Evolutionary conservation across 2,797 vertebrate species (phyloP).

Genomic region (Orestias chungarensis): DNA sequence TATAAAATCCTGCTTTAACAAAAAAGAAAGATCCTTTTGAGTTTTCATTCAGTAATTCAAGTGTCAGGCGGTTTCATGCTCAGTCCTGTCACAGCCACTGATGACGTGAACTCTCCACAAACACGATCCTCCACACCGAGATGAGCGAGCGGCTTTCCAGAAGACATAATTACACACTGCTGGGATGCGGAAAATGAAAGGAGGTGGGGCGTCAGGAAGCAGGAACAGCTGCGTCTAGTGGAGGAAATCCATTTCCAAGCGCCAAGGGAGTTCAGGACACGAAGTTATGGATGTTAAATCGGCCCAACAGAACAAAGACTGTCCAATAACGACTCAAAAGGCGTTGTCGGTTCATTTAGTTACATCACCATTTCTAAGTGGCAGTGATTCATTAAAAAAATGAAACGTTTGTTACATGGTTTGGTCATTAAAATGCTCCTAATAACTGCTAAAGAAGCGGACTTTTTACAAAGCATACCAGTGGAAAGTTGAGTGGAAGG

Average conservation of each 20-base stretch:
- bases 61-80: background rate
- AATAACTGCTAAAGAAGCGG: background rate
- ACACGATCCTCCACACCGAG: constrained; percentile 16
- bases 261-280: constrained; percentile 48
- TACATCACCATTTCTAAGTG: too few relatives aligned
- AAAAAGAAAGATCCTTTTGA: background rate
- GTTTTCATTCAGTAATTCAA: background rate
- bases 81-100: background rate
- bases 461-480: background rate
- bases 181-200: constrained; percentile 35
- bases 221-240: constrained; percentile 67
- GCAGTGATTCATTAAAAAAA: too few relatives aligned
- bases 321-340: background rate
- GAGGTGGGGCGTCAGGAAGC: constrained; percentile 43
- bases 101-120: constrained; percentile 26
- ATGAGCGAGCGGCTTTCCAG: constrained; percentile 22
- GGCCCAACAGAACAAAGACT: too few relatives aligned
- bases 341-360: background rate
- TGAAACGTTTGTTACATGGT: too few relatives aligned
- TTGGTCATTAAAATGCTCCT: too few relatives aligned
- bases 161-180: constrained; percentile 53
- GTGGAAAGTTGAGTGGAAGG: background rate
- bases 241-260: constrained; percentile 49
- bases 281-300: constrained; percentile 27
- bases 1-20: background rate